These are phyloP conservation scores for Zhuqinia jingwanae DNA, from an alignment of 2,888 invertebrate species.

Conservation along the genomic window DNA sequence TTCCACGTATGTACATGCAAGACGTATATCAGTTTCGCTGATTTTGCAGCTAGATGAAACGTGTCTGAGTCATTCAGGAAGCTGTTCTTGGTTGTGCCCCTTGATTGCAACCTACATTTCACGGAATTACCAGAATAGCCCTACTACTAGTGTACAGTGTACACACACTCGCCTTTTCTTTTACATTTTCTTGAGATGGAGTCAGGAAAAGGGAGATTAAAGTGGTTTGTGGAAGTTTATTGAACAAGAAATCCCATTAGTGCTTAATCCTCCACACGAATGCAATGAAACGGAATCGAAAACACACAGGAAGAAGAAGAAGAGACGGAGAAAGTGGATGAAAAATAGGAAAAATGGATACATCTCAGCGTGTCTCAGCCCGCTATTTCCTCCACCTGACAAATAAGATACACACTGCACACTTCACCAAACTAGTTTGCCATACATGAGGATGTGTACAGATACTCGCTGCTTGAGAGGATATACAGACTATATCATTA, in stretches of 20 bases:
- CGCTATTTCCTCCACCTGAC: neutral
- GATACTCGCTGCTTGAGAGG: too few relatives aligned
- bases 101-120: slow-evolving; percentile 64
- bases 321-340: slow-evolving; percentile 38
- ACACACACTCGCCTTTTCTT: slow-evolving; percentile 45
- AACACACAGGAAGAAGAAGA: slow-evolving; percentile 37
- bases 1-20: neutral
- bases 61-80: slow-evolving; percentile 34
- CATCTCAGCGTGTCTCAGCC: neutral
- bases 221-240: slow-evolving; percentile 69
- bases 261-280: slow-evolving; percentile 66
- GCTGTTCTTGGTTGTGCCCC: slow-evolving; percentile 27
- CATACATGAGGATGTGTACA: neutral
- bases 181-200: slow-evolving; percentile 37
- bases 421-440: slow-evolving; percentile 21
- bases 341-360: neutral
- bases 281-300: slow-evolving; percentile 65
- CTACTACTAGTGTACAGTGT: too few relatives aligned
- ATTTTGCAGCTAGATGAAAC: slow-evolving; percentile 43
- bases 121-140: slow-evolving; percentile 48
- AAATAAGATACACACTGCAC: too few relatives aligned
- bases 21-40: neutral
- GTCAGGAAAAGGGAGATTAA: slow-evolving; percentile 65
- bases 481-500: too few relatives aligned
- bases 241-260: slow-evolving; percentile 72